phyloP scores from a whole-genome alignment of 2,113 vertebrate genomes.

The Erinaceus europaeus region DNA sequence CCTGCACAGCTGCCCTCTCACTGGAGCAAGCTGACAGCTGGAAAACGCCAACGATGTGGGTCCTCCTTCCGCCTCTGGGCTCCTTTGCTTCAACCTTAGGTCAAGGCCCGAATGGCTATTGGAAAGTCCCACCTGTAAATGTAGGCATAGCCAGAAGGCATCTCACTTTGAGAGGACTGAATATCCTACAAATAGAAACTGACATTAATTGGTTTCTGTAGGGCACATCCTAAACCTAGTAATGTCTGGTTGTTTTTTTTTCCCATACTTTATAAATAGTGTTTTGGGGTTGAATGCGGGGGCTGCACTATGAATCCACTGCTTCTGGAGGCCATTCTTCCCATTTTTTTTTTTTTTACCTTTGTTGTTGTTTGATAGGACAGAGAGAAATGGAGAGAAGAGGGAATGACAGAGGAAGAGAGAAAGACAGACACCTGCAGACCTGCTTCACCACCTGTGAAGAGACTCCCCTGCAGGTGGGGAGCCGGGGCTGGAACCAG shows the following conservation, averaged over 20 bases:
- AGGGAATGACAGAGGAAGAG: background rate
- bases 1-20: too few relatives aligned
- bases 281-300: background rate
- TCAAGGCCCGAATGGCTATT: slow-evolving; percentile 70
- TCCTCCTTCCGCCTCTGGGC: too few relatives aligned
- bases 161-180: background rate
- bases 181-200: background rate
- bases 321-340: background rate
- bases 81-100: slow-evolving; percentile 68
- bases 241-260: background rate
- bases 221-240: too few relatives aligned
- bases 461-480: too few relatives aligned
- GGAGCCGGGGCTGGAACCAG: too few relatives aligned
- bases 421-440: too few relatives aligned
- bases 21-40: too few relatives aligned
- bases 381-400: too few relatives aligned
- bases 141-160: slow-evolving; percentile 45
- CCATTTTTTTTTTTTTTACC: background rate
- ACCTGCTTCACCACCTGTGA: too few relatives aligned
- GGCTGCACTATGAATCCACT: background rate
- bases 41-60: too few relatives aligned
- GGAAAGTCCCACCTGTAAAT: slow-evolving; percentile 40
- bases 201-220: rapidly evolving
- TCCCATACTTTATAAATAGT: background rate
- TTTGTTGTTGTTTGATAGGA: too few relatives aligned